A percentile compares a stretch with the other conserved stretches of the same genome.
Conservation (phyloP, 2,113 vertebrate species). For the Callocephalon fimbriatum region DNA sequence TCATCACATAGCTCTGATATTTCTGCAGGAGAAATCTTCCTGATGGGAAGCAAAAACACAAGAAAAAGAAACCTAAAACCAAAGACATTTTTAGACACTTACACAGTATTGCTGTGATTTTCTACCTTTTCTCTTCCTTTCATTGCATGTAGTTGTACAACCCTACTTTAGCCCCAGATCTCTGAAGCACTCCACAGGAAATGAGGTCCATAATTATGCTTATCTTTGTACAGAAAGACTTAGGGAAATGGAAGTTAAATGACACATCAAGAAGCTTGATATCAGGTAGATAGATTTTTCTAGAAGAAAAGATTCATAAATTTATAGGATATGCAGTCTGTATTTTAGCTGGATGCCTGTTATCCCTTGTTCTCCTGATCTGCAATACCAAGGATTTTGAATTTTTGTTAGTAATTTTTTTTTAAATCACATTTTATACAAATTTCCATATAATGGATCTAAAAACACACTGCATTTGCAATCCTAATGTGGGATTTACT, state of each 20-base stretch:
- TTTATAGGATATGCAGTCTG: neutral
- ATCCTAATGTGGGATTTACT: neutral
- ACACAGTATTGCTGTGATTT: neutral
- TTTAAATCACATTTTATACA: neutral
- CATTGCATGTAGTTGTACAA: neutral
- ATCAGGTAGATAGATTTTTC: neutral
- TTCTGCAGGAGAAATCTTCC: neutral
- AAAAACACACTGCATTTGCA: neutral
- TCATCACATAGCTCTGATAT: neutral
- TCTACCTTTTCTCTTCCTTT: neutral
- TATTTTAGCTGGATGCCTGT: neutral
- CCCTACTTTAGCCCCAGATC: neutral
- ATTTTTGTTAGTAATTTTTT: neutral
- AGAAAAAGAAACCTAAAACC: neutral
- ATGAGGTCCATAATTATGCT: neutral
- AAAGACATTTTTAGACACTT: neutral
- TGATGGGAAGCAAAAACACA: neutral
- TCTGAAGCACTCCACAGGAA: neutral
- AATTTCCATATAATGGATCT: neutral
- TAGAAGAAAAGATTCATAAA: neutral
- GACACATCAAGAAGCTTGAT: rapidly evolving
- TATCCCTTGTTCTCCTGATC: neutral
- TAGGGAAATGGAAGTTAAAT: neutral
- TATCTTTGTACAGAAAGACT: neutral
- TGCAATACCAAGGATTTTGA: neutral